These are phyloP conservation scores for Falco concolor DNA, from an alignment of 2,797 vertebrate genomes.

Conservation along the genomic window DNA sequence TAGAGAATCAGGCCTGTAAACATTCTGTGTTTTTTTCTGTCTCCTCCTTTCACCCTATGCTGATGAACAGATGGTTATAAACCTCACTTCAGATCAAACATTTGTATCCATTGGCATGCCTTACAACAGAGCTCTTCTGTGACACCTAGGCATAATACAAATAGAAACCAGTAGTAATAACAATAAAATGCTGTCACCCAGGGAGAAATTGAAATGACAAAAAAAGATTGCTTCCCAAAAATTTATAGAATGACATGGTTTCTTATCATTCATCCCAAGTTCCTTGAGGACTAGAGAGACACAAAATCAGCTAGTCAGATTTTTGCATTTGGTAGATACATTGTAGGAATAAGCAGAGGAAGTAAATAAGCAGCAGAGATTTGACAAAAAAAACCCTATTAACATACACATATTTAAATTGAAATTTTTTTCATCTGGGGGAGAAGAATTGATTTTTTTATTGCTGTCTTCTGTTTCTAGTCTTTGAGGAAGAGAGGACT, in stretches of 20 bases:
- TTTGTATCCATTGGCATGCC: neutral
- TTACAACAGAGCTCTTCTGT: neutral
- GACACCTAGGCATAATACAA: neutral
- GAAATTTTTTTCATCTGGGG: neutral
- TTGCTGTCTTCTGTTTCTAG: neutral
- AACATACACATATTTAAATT: neutral
- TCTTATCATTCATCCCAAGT: neutral
- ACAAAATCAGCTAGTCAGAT: neutral
- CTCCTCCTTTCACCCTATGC: neutral
- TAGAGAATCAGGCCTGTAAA: neutral
- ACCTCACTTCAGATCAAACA: neutral
- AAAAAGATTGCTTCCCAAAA: neutral
- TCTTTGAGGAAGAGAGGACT: neutral
- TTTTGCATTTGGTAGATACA: neutral
- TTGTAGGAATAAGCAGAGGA: neutral
- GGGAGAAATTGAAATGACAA: neutral
- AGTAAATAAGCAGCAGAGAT: neutral
- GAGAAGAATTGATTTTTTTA: neutral
- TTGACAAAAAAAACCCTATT: neutral
- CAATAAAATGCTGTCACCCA: neutral
- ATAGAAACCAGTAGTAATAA: neutral
- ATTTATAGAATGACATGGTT: neutral
- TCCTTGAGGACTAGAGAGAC: neutral
- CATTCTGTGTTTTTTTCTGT: neutral
- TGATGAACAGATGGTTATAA: neutral